phyloP scores from a whole-genome alignment of 1,140 invertebrate species.

The Sesamia nonagrioides region DNA sequence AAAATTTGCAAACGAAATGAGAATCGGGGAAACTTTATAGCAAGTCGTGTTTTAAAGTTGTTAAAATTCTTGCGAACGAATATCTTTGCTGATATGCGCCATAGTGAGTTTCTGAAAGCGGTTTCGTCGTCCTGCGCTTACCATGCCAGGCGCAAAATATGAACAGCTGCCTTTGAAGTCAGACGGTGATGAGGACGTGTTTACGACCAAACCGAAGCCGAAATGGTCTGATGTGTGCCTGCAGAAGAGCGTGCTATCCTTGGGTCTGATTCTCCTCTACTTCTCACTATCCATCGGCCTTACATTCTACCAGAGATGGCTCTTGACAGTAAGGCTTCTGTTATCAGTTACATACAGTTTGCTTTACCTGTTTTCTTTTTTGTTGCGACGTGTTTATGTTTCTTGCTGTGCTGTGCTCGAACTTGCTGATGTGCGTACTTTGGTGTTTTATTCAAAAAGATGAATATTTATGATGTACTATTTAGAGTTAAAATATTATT shows the following conservation, averaged over 20 bases:
- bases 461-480: background rate
- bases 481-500: background rate
- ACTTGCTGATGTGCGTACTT: conserved; percentile 7
- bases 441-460: background rate
- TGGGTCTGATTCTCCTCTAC: conserved; percentile 92
- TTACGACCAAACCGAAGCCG: conserved; percentile 72
- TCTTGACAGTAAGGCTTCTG: conserved; percentile 92
- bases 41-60: conserved; percentile 22
- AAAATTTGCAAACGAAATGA: background rate
- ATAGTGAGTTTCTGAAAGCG: conserved; percentile 54
- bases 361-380: conserved; percentile 40
- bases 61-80: conserved; percentile 34
- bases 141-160: conserved; percentile 83
- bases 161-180: conserved; percentile 83
- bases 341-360: conserved; percentile 33
- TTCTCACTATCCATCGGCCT: conserved; percentile 97
- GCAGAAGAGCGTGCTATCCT: conserved; percentile 76
- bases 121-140: conserved; percentile 57
- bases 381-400: conserved; percentile 21
- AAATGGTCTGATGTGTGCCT: conserved; percentile 80
- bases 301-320: conserved; percentile 98
- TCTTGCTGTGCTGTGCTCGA: conserved; percentile 10
- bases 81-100: conserved; percentile 67
- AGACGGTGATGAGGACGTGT: conserved; percentile 77
- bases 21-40: conserved; percentile 32